phyloP scores from a whole-genome alignment of 2,888 invertebrate species.

The Chrysolina oricalcia region DNA sequence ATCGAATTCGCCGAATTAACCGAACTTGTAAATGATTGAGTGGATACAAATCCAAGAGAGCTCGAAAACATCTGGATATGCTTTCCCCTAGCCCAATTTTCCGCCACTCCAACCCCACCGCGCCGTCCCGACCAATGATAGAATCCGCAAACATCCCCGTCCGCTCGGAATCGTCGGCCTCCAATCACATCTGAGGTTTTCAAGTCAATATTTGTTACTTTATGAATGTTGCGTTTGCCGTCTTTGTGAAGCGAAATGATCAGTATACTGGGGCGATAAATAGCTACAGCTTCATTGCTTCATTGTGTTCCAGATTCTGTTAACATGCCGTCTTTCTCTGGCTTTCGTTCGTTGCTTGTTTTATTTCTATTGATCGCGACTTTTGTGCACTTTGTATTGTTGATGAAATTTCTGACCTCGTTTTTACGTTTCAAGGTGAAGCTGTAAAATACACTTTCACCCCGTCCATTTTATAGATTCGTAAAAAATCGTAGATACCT shows the following conservation, averaged over 20 bases:
- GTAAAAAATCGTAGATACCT: too few species aligned
- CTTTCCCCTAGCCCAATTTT: constrained; percentile 52
- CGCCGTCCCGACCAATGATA: constrained; percentile 49
- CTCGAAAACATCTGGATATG: constrained; percentile 45
- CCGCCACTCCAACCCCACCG: constrained; percentile 46
- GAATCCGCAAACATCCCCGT: constrained; percentile 55
- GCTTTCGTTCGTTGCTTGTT: constrained; percentile 40
- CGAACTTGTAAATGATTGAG: constrained; percentile 63
- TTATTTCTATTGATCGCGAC: constrained; percentile 45
- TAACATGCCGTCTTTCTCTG: constrained; percentile 60
- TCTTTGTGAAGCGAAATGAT: constrained; percentile 68
- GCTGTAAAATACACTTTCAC: background rate
- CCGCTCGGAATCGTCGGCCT: constrained; percentile 65
- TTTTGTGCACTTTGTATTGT: constrained; percentile 20
- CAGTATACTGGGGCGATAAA: constrained; percentile 67
- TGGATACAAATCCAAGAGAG: constrained; percentile 36
- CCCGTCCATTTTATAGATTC: too few species aligned
- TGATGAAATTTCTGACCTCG: constrained; percentile 31
- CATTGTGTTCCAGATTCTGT: constrained; percentile 62
- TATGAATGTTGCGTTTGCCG: constrained; percentile 63
- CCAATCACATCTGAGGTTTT: constrained; percentile 71
- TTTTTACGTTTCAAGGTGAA: background rate
- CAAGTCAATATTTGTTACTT: constrained; percentile 72
- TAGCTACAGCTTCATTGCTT: constrained; percentile 65
- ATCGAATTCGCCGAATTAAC: constrained; percentile 47